Evolutionary conservation across 1,140 invertebrate species (phyloP), one percentile per base, ranked within the genome.

Genomic region (Orius insidiosus): DNA sequence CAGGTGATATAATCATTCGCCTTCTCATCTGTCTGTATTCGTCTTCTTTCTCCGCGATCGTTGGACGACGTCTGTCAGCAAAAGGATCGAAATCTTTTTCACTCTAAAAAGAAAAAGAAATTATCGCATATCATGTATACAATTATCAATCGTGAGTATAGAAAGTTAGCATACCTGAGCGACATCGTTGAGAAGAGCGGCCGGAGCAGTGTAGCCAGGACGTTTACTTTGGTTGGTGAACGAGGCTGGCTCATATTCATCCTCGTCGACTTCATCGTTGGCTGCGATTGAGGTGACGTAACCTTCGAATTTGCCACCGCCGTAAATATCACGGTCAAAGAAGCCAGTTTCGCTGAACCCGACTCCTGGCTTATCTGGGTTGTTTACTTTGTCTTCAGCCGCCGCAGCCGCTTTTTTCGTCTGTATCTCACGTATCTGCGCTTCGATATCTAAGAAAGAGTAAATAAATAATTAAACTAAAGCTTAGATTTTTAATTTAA

Each of bases 1-100:
- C 92, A 5, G 95, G 95, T 1, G 95, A 98, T 52, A 97, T 93
- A 41, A 95, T 88, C 70, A 85, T 78, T 58, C 81, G 72, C 40
- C 85, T 71, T 46, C 86, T 72, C 56, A 85, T 82, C 53, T 85
- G 81, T 44, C 86, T 71, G 60, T 98, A 98, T 62, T 97, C 92
- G 77, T 96, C 90, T 68, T 98, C 90, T 49, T 89, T 72, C 55
- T 98, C 92, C 1, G 86, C 85, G 63, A 98, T 90, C 4, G 84
- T 90, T 14, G 85, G 81, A 46, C 80, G 68, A 51, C 88, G 69
- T 60, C 89, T 77, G 53, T 97, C 92, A 15, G 87, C 92, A 74
- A 98, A 85, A 1, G 93, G 93, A 69, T 98, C 94, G 71, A 84
- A 86, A 63, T 96, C 90, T 58, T 84, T 84, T 54, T 87, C 84